Evolutionary conservation across 2,888 invertebrate genomes (phyloP), one percentile per base, ranked within the genome.

Genomic region (Tholera decimalis): DNA sequence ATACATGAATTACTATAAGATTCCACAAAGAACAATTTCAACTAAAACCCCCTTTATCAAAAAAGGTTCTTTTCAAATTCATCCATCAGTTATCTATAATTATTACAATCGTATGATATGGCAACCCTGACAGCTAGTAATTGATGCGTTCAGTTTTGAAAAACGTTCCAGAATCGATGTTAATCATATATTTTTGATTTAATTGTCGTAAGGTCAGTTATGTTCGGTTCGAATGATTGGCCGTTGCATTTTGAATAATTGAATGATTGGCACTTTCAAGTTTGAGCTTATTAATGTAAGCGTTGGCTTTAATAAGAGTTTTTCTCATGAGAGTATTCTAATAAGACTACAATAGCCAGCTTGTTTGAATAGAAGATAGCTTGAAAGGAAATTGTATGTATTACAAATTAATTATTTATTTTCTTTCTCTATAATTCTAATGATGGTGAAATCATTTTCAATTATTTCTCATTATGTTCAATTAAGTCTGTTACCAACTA

Each of bases 41-140:
- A 60, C 51, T 47, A 44, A 71, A 50, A 66, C 61, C 67, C 67
- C 74, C 63, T 79, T 72, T 78, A 82, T 82, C 72, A 78, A 70
- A 80, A 72, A 82, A 66, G 75, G 71, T 80, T 74, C 59, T 56
- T 63, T 70, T 80, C 59, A 72, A 68, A 78, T 76, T 65, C 67
- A 76, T 78, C 77, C 71, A 82, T 82, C 76, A 71, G 58, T 47
- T 77, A 49, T 69, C 53, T 73, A 78, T 82, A 82, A 82, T 82
- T 82, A 82, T 82, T 70, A 78, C 73, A 72, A 80, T 80, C 65
- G 57, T 71, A 79, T 69, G 71, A 74, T 72, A 79, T 78, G 73
- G 80, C 83, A 80, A 73, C 65, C 59, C 81, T 69, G 82, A 76
- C 73, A 82, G 67, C 69, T 70, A 37, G 53, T 77, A 80, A 81